phyloP scores from a whole-genome alignment of 2,888 invertebrate species.

The Oscheius sp. region DNA sequence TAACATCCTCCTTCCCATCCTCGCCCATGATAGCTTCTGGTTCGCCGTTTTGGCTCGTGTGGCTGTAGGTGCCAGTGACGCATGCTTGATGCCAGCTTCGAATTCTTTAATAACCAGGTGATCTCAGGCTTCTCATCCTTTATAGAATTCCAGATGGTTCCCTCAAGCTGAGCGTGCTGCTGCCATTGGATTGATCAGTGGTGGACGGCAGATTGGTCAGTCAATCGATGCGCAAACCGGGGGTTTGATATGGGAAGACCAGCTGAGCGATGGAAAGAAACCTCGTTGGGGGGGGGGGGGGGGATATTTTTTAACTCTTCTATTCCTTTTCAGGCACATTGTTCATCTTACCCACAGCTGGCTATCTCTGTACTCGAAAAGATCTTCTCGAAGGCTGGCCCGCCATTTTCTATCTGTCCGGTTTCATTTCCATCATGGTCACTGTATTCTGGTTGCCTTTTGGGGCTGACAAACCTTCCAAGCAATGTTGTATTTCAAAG shows the following conservation, averaged over 20 bases:
- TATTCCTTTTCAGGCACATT: slow-evolving; percentile 54
- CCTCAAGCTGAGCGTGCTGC: slow-evolving; percentile 66
- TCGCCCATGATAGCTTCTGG: slow-evolving; percentile 58
- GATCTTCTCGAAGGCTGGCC: slow-evolving; percentile 68
- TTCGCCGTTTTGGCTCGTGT: slow-evolving; percentile 61
- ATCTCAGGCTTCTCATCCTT: neutral
- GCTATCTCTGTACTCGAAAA: slow-evolving; percentile 65
- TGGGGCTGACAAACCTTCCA: slow-evolving; percentile 68
- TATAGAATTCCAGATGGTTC: slow-evolving; percentile 53
- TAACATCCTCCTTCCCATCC: slow-evolving; percentile 60
- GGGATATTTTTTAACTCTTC: neutral
- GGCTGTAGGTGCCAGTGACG: slow-evolving; percentile 66
- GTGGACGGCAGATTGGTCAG: slow-evolving; percentile 64
- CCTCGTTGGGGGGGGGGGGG: neutral
- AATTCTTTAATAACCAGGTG: slow-evolving; percentile 66
- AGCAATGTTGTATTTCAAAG: slow-evolving; percentile 66
- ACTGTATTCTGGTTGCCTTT: slow-evolving; percentile 67
- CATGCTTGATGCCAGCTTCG: slow-evolving; percentile 64
- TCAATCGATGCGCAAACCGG: slow-evolving; percentile 5
- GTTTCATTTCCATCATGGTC: slow-evolving; percentile 58
- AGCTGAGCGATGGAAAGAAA: neutral
- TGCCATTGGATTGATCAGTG: slow-evolving; percentile 66
- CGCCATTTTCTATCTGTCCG: slow-evolving; percentile 65
- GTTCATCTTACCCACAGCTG: slow-evolving; percentile 67
- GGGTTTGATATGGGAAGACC: neutral